phyloP scores from a whole-genome alignment of 2,888 invertebrate genomes.

The Elegia similella region DNA sequence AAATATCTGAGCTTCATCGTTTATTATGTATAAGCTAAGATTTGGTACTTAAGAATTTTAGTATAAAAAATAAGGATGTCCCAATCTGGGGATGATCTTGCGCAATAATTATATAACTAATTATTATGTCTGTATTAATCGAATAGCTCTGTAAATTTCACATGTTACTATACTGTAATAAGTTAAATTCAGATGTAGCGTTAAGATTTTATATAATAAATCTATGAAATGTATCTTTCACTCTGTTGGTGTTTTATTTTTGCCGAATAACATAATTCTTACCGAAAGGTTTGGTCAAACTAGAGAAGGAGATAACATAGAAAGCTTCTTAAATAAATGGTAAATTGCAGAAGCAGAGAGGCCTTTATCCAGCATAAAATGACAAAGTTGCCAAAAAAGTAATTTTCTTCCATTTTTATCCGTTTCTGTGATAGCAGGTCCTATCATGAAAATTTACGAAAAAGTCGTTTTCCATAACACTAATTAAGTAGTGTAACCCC shows the following conservation, averaged over 20 bases:
- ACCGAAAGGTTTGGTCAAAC: too few species aligned
- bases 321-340: too few species aligned
- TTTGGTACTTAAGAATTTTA: slow-evolving; percentile 70
- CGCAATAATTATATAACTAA: slow-evolving; percentile 80
- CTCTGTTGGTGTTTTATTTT: slow-evolving; percentile 52
- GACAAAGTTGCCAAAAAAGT: too few species aligned
- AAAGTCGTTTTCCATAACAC: too few species aligned
- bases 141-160: slow-evolving; percentile 78
- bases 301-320: too few species aligned
- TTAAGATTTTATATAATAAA: slow-evolving; percentile 82
- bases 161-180: slow-evolving; percentile 74
- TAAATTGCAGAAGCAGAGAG: too few species aligned
- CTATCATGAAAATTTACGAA: too few species aligned
- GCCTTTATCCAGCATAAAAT: too few species aligned
- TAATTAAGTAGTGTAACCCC: too few species aligned
- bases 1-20: slow-evolving; percentile 80
- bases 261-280: not conserved
- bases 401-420: too few species aligned
- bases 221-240: slow-evolving; percentile 78
- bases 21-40: slow-evolving; percentile 70
- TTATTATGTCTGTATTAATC: slow-evolving; percentile 74
- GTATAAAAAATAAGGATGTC: slow-evolving; percentile 60
- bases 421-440: too few species aligned
- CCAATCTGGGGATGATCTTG: slow-evolving; percentile 61
- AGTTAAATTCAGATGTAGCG: slow-evolving; percentile 75